A percentile compares a stretch with the other conserved stretches of the same genome.
Conservation (phyloP, 1,140 invertebrate species). For the Zophobas morio region DNA sequence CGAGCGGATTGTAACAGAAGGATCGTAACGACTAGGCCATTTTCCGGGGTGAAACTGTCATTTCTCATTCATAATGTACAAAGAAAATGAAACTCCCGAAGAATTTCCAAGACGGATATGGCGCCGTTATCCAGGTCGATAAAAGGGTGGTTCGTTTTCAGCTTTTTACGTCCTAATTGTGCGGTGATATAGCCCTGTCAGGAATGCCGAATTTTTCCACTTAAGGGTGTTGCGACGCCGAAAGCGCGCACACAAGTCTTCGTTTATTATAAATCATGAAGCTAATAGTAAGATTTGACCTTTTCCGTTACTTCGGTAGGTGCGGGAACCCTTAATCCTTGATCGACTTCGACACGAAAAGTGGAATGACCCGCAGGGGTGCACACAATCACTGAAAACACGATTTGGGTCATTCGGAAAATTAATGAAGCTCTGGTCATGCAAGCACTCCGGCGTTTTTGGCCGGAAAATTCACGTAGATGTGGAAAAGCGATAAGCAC, state of each 20-base stretch:
- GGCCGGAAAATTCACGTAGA: conserved; percentile 2
- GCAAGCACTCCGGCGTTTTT: conserved; percentile 19
- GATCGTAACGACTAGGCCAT: conserved; percentile 13
- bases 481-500: conserved; percentile 28
- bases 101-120: conserved; percentile 20
- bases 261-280: too few species aligned
- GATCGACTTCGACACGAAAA: conserved; percentile 32
- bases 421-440: conserved; percentile 15
- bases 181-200: conserved; percentile 21
- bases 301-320: too few species aligned
- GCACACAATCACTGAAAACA: not conserved
- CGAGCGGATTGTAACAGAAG: conserved; percentile 10
- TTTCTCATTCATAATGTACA: conserved; percentile 43
- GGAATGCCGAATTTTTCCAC: conserved; percentile 29
- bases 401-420: conserved; percentile 31
- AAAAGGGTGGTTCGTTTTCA: conserved; percentile 29
- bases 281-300: too few species aligned
- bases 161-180: conserved; percentile 27
- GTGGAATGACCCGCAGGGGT: not conserved
- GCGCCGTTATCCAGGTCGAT: conserved; percentile 23
- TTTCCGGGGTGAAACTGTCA: conserved; percentile 35
- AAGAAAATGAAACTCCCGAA: conserved; percentile 30
- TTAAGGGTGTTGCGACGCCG: not conserved
- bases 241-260: too few species aligned
- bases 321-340: not conserved